Percentiles rank a stretch among this genome's conserved stretches.
Conservation (phyloP, 2,888 invertebrate genomes). For the Drosophila testacea region DNA sequence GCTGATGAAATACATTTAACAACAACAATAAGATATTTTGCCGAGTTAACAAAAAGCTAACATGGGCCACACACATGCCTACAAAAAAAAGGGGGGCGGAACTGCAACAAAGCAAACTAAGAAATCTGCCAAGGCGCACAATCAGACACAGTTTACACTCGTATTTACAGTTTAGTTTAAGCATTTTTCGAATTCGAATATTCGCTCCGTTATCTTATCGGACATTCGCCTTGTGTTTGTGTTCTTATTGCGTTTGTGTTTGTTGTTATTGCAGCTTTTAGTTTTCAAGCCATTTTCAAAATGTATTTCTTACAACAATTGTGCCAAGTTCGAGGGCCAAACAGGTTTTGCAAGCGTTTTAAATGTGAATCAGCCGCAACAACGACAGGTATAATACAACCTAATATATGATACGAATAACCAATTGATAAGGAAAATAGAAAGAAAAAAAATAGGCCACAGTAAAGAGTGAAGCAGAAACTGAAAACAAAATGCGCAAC, state of each 20-base stretch:
- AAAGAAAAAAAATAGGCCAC: constrained; percentile 66
- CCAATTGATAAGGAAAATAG: constrained; percentile 38
- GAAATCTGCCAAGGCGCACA: background rate
- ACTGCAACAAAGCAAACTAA: constrained; percentile 2
- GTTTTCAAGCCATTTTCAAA: constrained; percentile 13
- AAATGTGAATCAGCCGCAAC: constrained; percentile 60
- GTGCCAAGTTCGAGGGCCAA: constrained; percentile 61
- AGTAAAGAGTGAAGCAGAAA: constrained; percentile 43
- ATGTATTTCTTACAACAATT: constrained; percentile 21
- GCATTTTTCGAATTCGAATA: constrained; percentile 38
- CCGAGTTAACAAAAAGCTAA: constrained; percentile 20
- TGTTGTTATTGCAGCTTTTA: constrained; percentile 4
- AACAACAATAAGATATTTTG: constrained; percentile 21
- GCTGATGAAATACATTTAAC: constrained; percentile 45
- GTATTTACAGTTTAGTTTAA: constrained; percentile 22
- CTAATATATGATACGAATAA: constrained; percentile 10
- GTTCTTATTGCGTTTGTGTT: constrained; percentile 4
- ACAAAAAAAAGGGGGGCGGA: constrained; percentile 22
- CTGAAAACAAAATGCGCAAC: constrained; percentile 49
- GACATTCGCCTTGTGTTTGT: constrained; percentile 50
- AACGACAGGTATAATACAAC: constrained; percentile 4
- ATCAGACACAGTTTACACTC: background rate
- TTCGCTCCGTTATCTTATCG: constrained; percentile 66
- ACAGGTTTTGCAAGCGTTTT: constrained; percentile 57
- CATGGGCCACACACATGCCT: constrained; percentile 10